Evolutionary conservation across 2,888 invertebrate species (phyloP).

Genomic region (Hylaea fasciaria): DNA sequence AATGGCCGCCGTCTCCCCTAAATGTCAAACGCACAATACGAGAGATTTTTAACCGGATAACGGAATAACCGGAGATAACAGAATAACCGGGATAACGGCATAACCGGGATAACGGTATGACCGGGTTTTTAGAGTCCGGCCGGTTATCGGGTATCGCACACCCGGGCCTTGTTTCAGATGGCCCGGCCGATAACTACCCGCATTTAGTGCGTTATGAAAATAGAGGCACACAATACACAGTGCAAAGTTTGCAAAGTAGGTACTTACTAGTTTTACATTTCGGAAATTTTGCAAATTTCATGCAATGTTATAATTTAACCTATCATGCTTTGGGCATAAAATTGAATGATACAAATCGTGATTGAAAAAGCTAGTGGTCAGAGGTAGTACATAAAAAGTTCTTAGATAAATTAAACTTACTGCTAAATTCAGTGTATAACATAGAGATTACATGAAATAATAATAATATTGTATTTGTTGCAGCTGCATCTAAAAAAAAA

Average conservation of each 20-base stretch:
- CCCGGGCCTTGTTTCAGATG: slow-evolving; percentile 40
- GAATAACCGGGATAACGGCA: slow-evolving; percentile 23
- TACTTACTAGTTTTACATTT: too few species aligned
- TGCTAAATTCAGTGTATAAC: too few species aligned
- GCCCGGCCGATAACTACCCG: slow-evolving; percentile 35
- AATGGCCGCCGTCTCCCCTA: slow-evolving; percentile 26
- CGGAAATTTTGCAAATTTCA: too few species aligned
- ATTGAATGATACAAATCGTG: too few species aligned
- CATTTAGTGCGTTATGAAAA: slow-evolving; percentile 29
- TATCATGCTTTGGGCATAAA: too few species aligned
- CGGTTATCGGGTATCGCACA: slow-evolving; percentile 35
- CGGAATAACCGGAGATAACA: slow-evolving; percentile 23
- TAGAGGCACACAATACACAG: slow-evolving; percentile 30
- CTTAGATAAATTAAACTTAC: too few species aligned
- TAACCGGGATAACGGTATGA: slow-evolving; percentile 17
- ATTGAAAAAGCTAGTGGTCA: too few species aligned
- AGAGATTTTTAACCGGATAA: slow-evolving; percentile 33
- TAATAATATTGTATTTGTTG: too few species aligned
- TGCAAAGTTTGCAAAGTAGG: slow-evolving; percentile 4
- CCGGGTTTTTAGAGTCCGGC: slow-evolving; percentile 31
- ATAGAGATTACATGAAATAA: too few species aligned
- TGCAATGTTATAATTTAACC: too few species aligned
- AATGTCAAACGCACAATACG: slow-evolving; percentile 43
- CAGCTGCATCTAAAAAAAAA: too few species aligned
- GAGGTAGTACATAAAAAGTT: too few species aligned